phyloP scores from a whole-genome alignment of 2,797 vertebrate genomes.

The Ataeniobius toweri region DNA sequence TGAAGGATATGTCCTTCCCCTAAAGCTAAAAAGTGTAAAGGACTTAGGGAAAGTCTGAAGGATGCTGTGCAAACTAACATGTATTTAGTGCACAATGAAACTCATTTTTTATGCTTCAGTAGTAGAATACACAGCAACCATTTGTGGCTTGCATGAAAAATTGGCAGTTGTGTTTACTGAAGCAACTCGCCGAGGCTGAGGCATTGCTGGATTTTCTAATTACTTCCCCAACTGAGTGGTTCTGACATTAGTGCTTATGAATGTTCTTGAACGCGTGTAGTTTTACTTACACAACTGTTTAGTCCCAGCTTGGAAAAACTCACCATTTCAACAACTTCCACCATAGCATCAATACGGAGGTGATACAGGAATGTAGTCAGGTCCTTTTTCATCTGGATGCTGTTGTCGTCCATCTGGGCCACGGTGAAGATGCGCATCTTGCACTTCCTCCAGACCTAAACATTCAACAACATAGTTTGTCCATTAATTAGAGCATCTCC shows the following conservation, averaged over 20 bases:
- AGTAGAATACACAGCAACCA: conserved; percentile 3
- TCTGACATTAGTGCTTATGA: conserved; percentile 9
- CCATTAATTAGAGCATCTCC: not conserved
- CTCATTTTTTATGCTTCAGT: not conserved
- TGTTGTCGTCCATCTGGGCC: conserved; percentile 98
- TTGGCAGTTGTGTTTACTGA: conserved; percentile 19
- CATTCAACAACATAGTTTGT: conserved; percentile 14
- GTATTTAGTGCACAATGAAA: conserved; percentile 6
- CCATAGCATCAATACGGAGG: conserved; percentile 91
- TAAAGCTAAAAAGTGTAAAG: not conserved
- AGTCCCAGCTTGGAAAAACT: conserved; percentile 31
- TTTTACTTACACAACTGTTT: not conserved
- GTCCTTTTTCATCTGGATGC: conserved; percentile 99
- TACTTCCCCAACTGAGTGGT: conserved; percentile 19
- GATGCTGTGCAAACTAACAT: conserved; percentile 5
- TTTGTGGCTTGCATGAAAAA: conserved; percentile 16
- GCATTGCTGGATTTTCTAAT: conserved; percentile 17
- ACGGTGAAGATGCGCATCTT: conserved; percentile 99
- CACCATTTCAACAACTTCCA: conserved; percentile 99
- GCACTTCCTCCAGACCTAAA: conserved; percentile 97
- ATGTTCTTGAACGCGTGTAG: conserved; percentile 7
- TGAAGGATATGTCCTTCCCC: not conserved
- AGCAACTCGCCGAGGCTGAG: conserved; percentile 18
- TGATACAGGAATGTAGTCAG: conserved; percentile 96
- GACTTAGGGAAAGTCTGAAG: not conserved